Evolutionary conservation across 2,113 vertebrate genomes (phyloP), one percentile per base, ranked within the genome.

Genomic region (Cyanoderma ruficeps): DNA sequence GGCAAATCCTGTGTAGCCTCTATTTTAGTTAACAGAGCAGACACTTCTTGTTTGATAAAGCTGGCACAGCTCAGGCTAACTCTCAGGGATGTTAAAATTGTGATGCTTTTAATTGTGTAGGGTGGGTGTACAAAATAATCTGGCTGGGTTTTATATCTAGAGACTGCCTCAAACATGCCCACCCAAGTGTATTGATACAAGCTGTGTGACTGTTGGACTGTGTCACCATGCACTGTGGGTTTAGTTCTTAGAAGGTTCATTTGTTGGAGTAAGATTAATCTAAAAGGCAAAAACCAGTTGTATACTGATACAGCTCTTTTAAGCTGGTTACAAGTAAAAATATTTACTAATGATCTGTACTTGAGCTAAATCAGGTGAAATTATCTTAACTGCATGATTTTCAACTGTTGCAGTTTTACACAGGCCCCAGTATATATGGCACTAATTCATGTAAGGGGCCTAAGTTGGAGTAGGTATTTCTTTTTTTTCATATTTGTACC

Each of bases 381-480:
- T 30, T 59, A 53, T 17, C 55, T 72, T 57, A 74, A 44, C 5
- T 13, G 16, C 9, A 23, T 33, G 11, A 42, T 27, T 77, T 87
- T 60, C 8, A 61, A 39, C 46, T 25, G 15, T 16, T 8, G 7
- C 16, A 30, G 31, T 46, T 59, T 77, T 33, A 33, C 39, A 31
- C 21, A 72, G 11, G 15, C 7, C 19, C 7, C 19, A 9, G 20
- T 28, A 39, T 5, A 7, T 12, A 25, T 1, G 7, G 15, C 13
- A 69, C 9, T 46, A 55, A 59, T 39, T 61, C 19, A 27, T 6
- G 0, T 12, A 52, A 27, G 24, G 27, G 46, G 27, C 21, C 47
- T 44, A 8, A 15, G 15, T 0, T 21, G 39, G n/a, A 24, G 0
- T 5, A 74, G 15, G 17, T 50, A 7, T 22, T 57, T 44, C 0